Base-by-base conservation (phyloP, 1,140 invertebrate genomes). In the Cardiocondyla obscurior region DNA sequence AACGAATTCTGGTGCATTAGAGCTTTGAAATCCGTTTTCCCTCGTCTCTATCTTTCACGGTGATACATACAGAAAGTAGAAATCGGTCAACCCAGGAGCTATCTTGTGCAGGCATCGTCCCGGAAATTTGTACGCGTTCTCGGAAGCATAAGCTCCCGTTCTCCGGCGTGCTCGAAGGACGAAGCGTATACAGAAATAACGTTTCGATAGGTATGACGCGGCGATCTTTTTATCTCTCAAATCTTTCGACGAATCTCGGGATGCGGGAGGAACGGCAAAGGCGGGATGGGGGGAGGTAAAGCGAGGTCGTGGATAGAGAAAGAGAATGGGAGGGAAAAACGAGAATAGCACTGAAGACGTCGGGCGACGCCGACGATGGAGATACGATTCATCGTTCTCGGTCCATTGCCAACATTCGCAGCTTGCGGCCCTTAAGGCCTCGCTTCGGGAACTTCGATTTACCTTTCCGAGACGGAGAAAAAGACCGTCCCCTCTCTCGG, bases 201-300 rank as follows among this genome's bases (percentile, higher is more conserved):
- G 67, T 73, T 81, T 70, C 83, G 82, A 86, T 88, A 49, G 84
- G 62, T 88, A 83, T 86, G 89, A 87, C 84, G 81, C 55, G 83
- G 70, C 82, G 81, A 85, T 79, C 84, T 86, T 86, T 85, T 90
- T 90, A 89, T 88, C 74, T 85, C 65, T 55, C 10, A 70, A 36
- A 79, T 86, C 69, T 51, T n/a, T 30, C 74, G 51, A 60, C 22
- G 42, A 82, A 51, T 72, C 51, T 69, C 49, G 62, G 28, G 73
- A 58, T 76, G 42, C 57, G 25, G 36, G n/a, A 46, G 70, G 19
- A 64, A 74, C 39, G 69, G 58, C 22, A 30, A 60, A 46, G 22
- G 12, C 8, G 10, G 10, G 36, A n/a, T n/a, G 28, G 28, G 10
- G 53, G 55, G 30, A 58, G n/a, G n/a, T n/a, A 19, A 42, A 83